Evolutionary conservation across 1,140 invertebrate genomes (phyloP), one percentile per base, ranked within the genome.

Genomic region (Leptopilina clavipes): DNA sequence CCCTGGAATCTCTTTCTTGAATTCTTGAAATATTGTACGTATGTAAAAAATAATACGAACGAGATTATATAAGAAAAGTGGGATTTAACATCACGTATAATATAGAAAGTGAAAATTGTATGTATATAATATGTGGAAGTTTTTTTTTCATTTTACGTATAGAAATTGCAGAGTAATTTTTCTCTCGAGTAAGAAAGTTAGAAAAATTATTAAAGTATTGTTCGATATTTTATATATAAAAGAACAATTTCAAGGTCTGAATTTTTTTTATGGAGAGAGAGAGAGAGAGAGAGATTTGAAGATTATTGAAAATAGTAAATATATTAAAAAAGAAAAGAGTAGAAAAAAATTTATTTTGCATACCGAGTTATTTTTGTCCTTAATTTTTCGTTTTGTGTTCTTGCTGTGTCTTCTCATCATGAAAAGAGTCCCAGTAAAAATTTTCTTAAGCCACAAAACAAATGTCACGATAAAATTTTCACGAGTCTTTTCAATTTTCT

Each of bases 51-150:
- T n/a, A 52, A 40, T 8, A 40, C 5, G 9, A 40, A 40, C 0
- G 2, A 6, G 7, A 6, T 3, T 40, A 3, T 40, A 40, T 40
- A 40, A 8, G 25, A 31, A 31, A 31, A 31, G 5, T 31, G 25
- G 25, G 25, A 31, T 31, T 48, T 48, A 48, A 48, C 45, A 48
- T 48, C 45, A 48, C 45, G 25, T 31, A 31, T 31, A n/a, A n/a
- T n/a, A 48, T 48, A 48, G 45, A 48, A 52, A 52, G 48, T 17
- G 48, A 52, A 52, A 52, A 52, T n/a, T 52, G 48, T 52, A n/a
- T n/a, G n/a, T n/a, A n/a, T n/a, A 54, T 8, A 18, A 54, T 31
- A 31, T 31, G 22, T 31, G 25, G 59, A 65, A 65, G 25, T 0
- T 65, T 17, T 52, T 14, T 14, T 17, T n/a, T 52, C 14, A 52